phyloP scores from a whole-genome alignment of 2,888 invertebrate species.

The Leptopilina syphax region DNA sequence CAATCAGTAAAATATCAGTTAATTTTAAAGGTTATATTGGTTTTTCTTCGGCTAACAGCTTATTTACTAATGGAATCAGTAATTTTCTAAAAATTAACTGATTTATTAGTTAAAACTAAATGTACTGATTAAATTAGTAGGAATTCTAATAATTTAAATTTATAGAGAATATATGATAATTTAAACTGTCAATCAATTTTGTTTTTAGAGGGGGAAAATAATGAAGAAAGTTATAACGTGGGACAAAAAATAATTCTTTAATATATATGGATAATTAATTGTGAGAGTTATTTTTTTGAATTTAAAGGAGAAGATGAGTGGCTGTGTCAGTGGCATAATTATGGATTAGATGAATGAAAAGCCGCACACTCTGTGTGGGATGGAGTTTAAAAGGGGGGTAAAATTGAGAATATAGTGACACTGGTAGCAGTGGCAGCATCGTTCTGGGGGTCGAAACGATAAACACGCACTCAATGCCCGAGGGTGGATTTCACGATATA shows the following conservation, averaged over 20 bases:
- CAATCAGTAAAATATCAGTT: too few relatives aligned
- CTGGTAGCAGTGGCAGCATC: conserved; percentile 48
- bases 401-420: conserved; percentile 59
- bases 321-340: conserved; percentile 66
- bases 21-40: too few relatives aligned
- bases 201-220: not conserved
- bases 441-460: conserved; percentile 61
- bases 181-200: not conserved
- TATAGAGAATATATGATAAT: not conserved
- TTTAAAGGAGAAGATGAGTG: conserved; percentile 30
- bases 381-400: conserved; percentile 58
- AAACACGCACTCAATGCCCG: conserved; percentile 46
- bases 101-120: too few relatives aligned
- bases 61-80: too few relatives aligned
- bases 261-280: conserved; percentile 11
- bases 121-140: too few relatives aligned
- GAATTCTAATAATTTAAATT: too few relatives aligned
- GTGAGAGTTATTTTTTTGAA: conserved; percentile 20
- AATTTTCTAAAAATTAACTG: too few relatives aligned
- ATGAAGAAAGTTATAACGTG: not conserved
- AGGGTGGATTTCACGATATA: conserved; percentile 38
- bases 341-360: conserved; percentile 68
- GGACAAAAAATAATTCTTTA: too few relatives aligned
- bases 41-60: too few relatives aligned
- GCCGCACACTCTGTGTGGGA: conserved; percentile 52